Evolutionary conservation across 2,113 vertebrate species (phyloP), one percentile per base, ranked within the genome.

Genomic region (Corythaixoides concolor): DNA sequence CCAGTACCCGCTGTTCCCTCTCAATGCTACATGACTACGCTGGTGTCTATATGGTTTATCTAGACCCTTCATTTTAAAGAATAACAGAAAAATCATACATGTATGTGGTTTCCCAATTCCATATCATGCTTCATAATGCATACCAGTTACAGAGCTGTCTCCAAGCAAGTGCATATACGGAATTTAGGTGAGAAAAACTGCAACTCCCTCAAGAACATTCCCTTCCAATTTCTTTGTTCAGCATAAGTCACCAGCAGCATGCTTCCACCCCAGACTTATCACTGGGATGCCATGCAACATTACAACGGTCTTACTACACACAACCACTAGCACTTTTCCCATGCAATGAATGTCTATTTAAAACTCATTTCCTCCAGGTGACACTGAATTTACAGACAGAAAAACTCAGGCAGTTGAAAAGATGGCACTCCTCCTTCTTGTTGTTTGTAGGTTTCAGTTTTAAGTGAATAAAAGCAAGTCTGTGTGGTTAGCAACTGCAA

Each of bases 391-490:
- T 89, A 28, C 18, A 70, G 62, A 30, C 22, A 80, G 32, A 86
- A 88, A 83, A 37, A 10, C 9, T 37, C 5, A 2, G 33, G 7
- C 30, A 20, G 32, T 5, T 80, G 41, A 68, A 76, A 68, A 80
- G 67, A 50, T 37, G 19, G 30, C 9, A 49, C 8, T 86, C 53
- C 24, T 68, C 23, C 60, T 50, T 88, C 43, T 64, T 52, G 37
- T 47, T 87, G 32, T 87, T 88, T 84, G 18, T 41, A n/a, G 12
- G 22, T 37, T 92, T 86, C 50, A 58, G 8, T 67, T 95, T 89
- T 63, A 86, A 84, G 64, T 56, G 64, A 85, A 90, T 84, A 68
- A 86, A 91, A 91, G 21, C 24, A 78, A 84, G 56, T 64, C 56
- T 63, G n/a, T 59, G 28, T 68, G 77, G 79, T 87, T 92, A 39